Conservation (phyloP, 2,113 vertebrate genomes). For the Anolis sagrei region DNA sequence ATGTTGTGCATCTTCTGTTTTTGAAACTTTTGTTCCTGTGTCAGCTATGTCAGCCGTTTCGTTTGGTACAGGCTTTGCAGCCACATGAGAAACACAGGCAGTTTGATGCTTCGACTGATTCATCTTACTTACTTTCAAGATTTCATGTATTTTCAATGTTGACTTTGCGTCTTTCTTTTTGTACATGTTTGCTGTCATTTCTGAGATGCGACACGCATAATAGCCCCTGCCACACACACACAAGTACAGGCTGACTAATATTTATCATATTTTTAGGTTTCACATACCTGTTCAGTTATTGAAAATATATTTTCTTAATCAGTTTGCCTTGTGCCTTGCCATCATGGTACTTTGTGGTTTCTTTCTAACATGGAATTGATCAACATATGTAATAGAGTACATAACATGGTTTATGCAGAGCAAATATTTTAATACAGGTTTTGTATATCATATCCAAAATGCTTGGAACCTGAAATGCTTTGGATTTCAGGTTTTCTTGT, state of each 20-base stretch:
- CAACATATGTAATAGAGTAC: too few species aligned
- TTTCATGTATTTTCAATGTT: neutral
- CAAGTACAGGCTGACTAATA: too few species aligned
- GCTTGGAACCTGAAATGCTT: too few species aligned
- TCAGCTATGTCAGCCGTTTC: conserved; percentile 26
- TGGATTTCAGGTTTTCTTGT: too few species aligned
- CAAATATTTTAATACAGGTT: too few species aligned
- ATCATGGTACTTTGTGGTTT: neutral
- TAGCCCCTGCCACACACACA: neutral
- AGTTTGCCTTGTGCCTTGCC: conserved; percentile 33
- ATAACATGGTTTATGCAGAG: too few species aligned
- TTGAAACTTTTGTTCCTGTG: conserved; percentile 14
- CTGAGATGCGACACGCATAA: neutral
- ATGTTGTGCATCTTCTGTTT: conserved; percentile 15
- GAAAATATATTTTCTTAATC: neutral
- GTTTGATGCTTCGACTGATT: conserved; percentile 8
- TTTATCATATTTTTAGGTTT: neutral
- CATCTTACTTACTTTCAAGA: neutral
- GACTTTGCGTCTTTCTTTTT: neutral
- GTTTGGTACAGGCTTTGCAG: conserved; percentile 16
- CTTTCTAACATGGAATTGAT: conserved; percentile 11
- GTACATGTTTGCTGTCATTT: neutral
- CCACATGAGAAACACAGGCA: neutral
- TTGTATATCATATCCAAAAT: too few species aligned
- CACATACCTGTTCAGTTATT: neutral